Base-by-base conservation (phyloP, 1,140 invertebrate species). In the Cyrtorhinus lividipennis region DNA sequence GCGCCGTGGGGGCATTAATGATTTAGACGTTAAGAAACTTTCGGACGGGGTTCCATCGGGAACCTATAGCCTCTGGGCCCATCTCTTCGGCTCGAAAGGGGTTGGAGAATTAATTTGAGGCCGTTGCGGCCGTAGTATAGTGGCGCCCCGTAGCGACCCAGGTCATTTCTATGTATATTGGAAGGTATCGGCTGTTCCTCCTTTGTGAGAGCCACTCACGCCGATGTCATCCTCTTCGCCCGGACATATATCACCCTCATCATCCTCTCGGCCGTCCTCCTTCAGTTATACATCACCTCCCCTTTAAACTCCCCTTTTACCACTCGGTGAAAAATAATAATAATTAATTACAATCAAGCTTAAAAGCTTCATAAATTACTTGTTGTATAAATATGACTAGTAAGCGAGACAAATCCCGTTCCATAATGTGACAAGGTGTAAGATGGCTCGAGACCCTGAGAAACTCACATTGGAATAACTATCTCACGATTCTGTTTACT, bases 161-260 rank as follows among this genome's bases (percentile, higher is more conserved):
- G 56, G 45, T 25, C 61, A 62, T 62, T 46, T 62, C 61, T 62
- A 56, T 56, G 61, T 62, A 62, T 62, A 62, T 62, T 62, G 61
- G 56, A 57, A 2, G 61, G 13, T n/a, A n/a, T 38, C 30, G 30
- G 30, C 30, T n/a, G 30, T 38, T 38, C 44, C 60, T 46, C 45
- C 45, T 30, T 25, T 30, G 44, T 20, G 5, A 13, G 15, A 22
- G 24, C 24, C 20, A 15, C n/a, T 24, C 15, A 18, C 61, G 44
- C 61, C 45, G 38, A 18, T 25, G 46, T 56, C 61, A 62, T 62
- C 56, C 30, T 38, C 5, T 24, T 24, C n/a, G 24, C 20, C 23
- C 56, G 5, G 24, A 57, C 56, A 57, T 57, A 57, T 57, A 57
- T 57, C 56, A 57, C 56, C 48, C 56, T 57, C 56, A 20, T 24